Evolutionary conservation across 2,113 vertebrate genomes (phyloP).

Genomic region (Cynopterus brachyotis): DNA sequence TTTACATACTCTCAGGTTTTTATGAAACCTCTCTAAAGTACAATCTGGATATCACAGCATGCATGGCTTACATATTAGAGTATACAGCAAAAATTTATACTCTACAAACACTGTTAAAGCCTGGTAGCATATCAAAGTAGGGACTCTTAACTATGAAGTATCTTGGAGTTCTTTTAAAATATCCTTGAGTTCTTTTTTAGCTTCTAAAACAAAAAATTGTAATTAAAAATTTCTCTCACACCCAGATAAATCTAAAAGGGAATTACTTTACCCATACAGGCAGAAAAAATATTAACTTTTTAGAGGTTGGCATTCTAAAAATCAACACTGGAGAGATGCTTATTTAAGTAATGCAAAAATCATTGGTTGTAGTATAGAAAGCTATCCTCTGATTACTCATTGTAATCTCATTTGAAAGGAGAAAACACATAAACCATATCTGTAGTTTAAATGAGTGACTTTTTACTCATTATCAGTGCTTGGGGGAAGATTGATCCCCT

Average conservation of each 20-base stretch:
- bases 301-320: constrained; percentile 55
- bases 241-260: constrained; percentile 55
- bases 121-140: constrained; percentile 62
- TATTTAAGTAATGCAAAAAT: constrained; percentile 56
- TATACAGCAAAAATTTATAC: constrained; percentile 66
- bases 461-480: constrained; percentile 45
- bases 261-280: constrained; percentile 53
- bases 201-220: constrained; percentile 71
- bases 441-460: constrained; percentile 74
- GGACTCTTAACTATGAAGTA: constrained; percentile 53
- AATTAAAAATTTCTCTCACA: constrained; percentile 58
- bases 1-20: constrained; percentile 73
- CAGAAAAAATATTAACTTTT: constrained; percentile 70
- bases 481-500: constrained; percentile 59
- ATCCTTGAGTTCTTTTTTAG: constrained; percentile 64
- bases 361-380: constrained; percentile 58
- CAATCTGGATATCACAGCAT: constrained; percentile 75
- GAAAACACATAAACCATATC: constrained; percentile 56
- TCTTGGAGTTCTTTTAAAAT: constrained; percentile 64
- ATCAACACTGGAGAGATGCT: constrained; percentile 63
- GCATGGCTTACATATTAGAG: constrained; percentile 74
- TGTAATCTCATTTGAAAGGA: constrained; percentile 69
- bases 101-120: constrained; percentile 69
- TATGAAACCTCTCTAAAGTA: constrained; percentile 68
- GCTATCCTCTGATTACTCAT: constrained; percentile 59